These are phyloP conservation scores for Scomber colias DNA, from an alignment of 2,113 vertebrate genomes.

Conservation along the genomic window DNA sequence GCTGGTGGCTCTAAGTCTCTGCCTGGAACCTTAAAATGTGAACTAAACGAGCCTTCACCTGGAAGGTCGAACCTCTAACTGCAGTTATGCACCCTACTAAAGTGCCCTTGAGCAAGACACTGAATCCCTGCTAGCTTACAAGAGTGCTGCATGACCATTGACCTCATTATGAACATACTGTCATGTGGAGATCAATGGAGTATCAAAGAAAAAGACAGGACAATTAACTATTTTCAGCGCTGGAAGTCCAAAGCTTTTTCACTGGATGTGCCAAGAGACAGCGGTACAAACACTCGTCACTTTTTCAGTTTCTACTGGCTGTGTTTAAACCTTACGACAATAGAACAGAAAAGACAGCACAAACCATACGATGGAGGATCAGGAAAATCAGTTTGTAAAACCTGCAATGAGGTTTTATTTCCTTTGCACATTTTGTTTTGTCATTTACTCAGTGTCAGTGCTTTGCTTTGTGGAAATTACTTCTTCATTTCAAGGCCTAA, in stretches of 20 bases:
- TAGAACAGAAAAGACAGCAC: background rate
- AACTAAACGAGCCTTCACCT: slow-evolving; percentile 34
- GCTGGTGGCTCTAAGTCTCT: slow-evolving; percentile 48
- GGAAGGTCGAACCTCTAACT: slow-evolving; percentile 15
- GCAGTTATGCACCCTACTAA: slow-evolving; percentile 32
- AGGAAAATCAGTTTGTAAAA: background rate
- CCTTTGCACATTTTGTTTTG: slow-evolving; percentile 29
- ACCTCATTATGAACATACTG: too few relatives aligned
- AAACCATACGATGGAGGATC: too few relatives aligned
- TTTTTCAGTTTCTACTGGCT: slow-evolving; percentile 9
- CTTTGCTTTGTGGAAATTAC: background rate
- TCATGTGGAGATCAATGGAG: background rate
- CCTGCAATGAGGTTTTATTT: background rate
- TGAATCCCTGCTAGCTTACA: slow-evolving; percentile 15
- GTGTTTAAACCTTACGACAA: background rate
- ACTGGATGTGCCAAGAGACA: slow-evolving; percentile 60
- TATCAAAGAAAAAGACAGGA: background rate
- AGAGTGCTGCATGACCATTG: slow-evolving; percentile 4
- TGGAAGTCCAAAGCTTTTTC: slow-evolving; percentile 2
- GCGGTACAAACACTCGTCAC: slow-evolving; percentile 18
- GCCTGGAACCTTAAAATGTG: slow-evolving; percentile 59
- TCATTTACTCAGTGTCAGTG: background rate
- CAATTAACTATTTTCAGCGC: background rate
- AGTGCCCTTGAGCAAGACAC: slow-evolving; percentile 70
- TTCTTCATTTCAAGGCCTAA: background rate